phyloP scores from a whole-genome alignment of 2,888 invertebrate genomes.

The Eupeodes luniger region DNA sequence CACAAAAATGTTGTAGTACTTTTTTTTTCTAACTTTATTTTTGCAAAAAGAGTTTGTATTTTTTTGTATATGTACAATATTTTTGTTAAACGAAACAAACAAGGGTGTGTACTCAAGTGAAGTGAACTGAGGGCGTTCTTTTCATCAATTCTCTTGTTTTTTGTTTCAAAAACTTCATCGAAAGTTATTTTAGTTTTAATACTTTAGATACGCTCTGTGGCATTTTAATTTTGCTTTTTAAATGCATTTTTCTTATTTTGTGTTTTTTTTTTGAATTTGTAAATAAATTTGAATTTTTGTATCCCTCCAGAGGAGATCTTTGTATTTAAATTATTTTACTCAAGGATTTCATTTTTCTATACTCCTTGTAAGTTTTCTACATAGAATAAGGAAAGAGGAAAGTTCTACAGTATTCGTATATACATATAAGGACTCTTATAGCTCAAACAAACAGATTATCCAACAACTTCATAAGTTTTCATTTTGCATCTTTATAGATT shows the following conservation, averaged over 20 bases:
- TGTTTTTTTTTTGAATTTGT: not conserved
- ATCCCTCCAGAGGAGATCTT: constrained; percentile 22
- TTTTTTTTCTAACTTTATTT: not conserved
- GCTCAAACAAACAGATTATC: constrained; percentile 70
- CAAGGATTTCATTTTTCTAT: constrained; percentile 66
- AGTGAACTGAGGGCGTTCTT: constrained; percentile 15
- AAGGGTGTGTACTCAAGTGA: constrained; percentile 37
- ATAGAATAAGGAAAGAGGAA: too few species aligned
- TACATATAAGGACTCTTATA: too few species aligned
- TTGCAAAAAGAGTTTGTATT: constrained; percentile 21
- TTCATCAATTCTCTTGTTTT: constrained; percentile 19
- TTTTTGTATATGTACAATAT: too few species aligned
- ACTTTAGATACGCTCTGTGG: constrained; percentile 17
- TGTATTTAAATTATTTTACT: constrained; percentile 41
- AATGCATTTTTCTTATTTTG: constrained; percentile 2
- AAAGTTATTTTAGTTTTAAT: constrained; percentile 52
- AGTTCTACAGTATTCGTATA: too few species aligned
- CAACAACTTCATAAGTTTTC: constrained; percentile 65
- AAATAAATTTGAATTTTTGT: constrained; percentile 7
- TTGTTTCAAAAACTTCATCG: constrained; percentile 30
- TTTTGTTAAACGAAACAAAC: constrained; percentile 19
- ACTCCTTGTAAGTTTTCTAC: constrained; percentile 35
- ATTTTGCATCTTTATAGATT: constrained; percentile 49
- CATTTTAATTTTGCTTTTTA: constrained; percentile 32
- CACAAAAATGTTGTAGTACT: constrained; percentile 41